phyloP scores from a whole-genome alignment of 2,888 invertebrate genomes.

The Harpagoxenus sublaevis region DNA sequence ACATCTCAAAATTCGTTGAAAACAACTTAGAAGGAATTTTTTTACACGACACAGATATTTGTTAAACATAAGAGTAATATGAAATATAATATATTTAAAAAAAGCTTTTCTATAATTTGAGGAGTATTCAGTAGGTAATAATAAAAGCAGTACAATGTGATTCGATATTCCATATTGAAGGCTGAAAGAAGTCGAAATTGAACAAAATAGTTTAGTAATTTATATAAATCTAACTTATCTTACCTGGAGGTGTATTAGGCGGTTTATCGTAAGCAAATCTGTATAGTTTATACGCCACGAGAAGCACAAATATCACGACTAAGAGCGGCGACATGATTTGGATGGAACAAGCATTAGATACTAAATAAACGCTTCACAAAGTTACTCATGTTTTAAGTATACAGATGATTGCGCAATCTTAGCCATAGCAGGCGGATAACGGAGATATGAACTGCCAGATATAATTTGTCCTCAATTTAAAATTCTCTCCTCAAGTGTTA shows the following conservation, averaged over 20 bases:
- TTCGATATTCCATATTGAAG: background rate
- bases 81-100: background rate
- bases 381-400: background rate
- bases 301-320: slow-evolving; percentile 40
- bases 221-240: slow-evolving; percentile 60
- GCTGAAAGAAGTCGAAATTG: background rate
- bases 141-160: too few relatives aligned
- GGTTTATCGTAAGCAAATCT: slow-evolving; percentile 69
- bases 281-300: slow-evolving; percentile 69
- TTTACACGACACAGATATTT: background rate
- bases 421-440: background rate
- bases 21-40: background rate
- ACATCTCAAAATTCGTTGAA: background rate
- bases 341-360: too few relatives aligned
- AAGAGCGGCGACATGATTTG: slow-evolving; percentile 56
- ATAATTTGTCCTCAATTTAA: background rate
- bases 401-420: background rate
- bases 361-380: background rate
- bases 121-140: too few relatives aligned
- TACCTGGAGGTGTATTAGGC: slow-evolving; percentile 89
- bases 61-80: background rate
- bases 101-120: too few relatives aligned
- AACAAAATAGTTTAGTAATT: background rate
- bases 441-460: background rate
- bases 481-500: too few relatives aligned